Evolutionary conservation across 2,113 vertebrate species (phyloP).

Genomic region (Heterochromis multidens): DNA sequence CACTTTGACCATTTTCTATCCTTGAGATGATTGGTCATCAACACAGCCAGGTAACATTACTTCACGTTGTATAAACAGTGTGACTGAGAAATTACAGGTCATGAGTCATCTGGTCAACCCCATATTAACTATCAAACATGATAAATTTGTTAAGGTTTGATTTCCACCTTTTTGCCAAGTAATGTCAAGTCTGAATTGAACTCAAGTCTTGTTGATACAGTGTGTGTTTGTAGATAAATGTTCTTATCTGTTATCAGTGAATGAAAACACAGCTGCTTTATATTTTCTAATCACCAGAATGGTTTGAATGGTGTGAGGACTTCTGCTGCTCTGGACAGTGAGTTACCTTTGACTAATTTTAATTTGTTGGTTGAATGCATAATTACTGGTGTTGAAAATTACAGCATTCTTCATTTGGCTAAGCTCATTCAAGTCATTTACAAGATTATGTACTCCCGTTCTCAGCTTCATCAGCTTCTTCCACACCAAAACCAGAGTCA

Average conservation of each 20-base stretch:
- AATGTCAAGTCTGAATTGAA: neutral
- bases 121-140: neutral
- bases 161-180: neutral
- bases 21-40: neutral
- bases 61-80: neutral
- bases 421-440: neutral
- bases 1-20: neutral
- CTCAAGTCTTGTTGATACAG: neutral
- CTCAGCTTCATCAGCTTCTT: slow-evolving; percentile 81
- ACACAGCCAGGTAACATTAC: neutral
- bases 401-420: neutral
- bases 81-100: neutral
- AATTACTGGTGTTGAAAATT: neutral
- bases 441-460: neutral
- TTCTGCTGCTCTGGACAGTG: slow-evolving; percentile 85
- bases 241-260: neutral
- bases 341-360: slow-evolving; percentile 61
- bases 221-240: neutral
- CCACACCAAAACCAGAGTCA: slow-evolving; percentile 84
- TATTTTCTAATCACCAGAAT: slow-evolving; percentile 77
- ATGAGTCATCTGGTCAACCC: neutral
- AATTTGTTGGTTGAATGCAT: neutral
- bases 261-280: neutral
- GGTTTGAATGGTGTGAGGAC: slow-evolving; percentile 84
- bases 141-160: neutral